Evolutionary conservation across 2,888 invertebrate genomes (phyloP), one percentile per base, ranked within the genome.

Genomic region (Tiphia femorata): DNA sequence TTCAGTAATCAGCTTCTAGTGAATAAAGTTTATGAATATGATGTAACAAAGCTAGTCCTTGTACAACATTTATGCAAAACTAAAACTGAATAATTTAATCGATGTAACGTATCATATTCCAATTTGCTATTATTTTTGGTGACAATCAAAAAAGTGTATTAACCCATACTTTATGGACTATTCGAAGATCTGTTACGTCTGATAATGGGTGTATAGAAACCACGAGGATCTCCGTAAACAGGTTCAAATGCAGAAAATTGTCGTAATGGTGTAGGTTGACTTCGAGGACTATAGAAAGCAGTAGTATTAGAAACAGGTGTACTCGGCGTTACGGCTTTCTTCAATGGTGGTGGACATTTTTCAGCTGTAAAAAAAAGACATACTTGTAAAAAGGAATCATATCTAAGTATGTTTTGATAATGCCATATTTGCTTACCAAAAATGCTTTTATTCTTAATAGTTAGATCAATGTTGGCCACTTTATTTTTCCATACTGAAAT

Each of bases 161-260:
- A 30, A n/a, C 35, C 33, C 12, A 17, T 35, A 21, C 40, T 10
- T 42, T 3, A 29, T 27, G 19, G 29, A 44, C 2, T 47, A 57
- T 44, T 70, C 40, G 69, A 60, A 40, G 65, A 67, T 47, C 57
- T 67, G 50, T 77, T 80, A 62, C 79, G 65, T 53, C 78, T 68
- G 1, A 66, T 51, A 43, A 40, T 33, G n/a, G 69, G 67, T 12
- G 69, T 65, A 44, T 71, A 73, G 55, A 67, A 70, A 14, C 67
- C 69, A 12, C 72, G 64, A 1, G 73, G 73, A 51, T 73, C 72
- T 3, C 72, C 73, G 40, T 56, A 88, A 60, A 49, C 76, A 1
- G 72, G 75, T 41, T 80, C 79, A 44, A 82, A 82, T 2, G 82
- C 75, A 12, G 80, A 79, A 23, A 78, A 78, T 8, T 80, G 80